A percentile compares a stretch with the other conserved stretches of the same genome.
Conservation (phyloP, 2,113 vertebrate genomes). For the Chunga burmeisteri region DNA sequence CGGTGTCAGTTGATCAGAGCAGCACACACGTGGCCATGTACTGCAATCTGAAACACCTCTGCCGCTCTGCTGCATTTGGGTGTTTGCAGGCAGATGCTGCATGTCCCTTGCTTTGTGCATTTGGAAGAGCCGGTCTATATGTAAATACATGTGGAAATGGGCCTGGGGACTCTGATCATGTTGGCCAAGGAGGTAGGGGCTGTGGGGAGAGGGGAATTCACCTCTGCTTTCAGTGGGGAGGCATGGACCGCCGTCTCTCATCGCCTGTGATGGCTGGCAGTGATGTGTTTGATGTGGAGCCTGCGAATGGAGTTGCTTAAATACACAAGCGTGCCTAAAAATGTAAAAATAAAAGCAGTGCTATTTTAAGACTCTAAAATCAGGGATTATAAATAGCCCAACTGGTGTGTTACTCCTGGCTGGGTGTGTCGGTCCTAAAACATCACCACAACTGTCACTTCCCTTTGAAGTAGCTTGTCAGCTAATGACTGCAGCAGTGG, state of each 20-base stretch:
- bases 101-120: neutral
- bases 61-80: neutral
- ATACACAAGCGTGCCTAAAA: neutral
- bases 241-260: rapidly evolving
- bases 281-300: neutral
- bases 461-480: neutral
- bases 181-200: neutral
- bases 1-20: neutral
- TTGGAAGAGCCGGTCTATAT: neutral
- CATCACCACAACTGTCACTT: slow-evolving; percentile 5
- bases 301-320: neutral
- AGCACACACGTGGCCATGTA: rapidly evolving
- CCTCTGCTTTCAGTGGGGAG: neutral
- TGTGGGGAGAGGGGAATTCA: neutral
- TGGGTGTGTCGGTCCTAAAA: slow-evolving; percentile 1
- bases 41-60: neutral
- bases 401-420: slow-evolving; percentile 19
- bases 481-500: neutral
- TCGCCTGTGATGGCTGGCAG: neutral
- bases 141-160: neutral
- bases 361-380: slow-evolving; percentile 40
- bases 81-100: neutral
- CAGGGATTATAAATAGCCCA: slow-evolving; percentile 45
- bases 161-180: neutral
- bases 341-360: slow-evolving; percentile 9